Conservation (phyloP, 2,113 vertebrate species). For the Mesocricetus auratus region DNA sequence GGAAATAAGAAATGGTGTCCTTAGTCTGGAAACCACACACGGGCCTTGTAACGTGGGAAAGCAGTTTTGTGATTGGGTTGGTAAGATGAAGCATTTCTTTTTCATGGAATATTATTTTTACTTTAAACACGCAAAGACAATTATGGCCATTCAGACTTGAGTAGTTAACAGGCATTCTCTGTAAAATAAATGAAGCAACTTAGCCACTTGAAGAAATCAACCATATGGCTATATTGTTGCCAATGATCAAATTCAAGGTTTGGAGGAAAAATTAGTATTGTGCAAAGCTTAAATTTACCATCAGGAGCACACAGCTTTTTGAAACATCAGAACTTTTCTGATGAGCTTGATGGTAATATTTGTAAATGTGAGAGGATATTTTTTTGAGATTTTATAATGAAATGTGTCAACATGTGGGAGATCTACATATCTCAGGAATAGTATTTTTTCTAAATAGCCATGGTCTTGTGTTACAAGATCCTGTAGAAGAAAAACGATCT, state of each 20-base stretch:
- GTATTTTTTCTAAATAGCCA: neutral
- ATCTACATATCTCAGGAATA: neutral
- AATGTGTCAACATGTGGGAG: neutral
- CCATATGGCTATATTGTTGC: neutral
- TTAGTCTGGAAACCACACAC: neutral
- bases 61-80: neutral
- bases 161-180: constrained; percentile 20
- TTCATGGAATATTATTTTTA: neutral
- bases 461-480: neutral
- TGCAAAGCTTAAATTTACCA: neutral
- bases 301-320: neutral
- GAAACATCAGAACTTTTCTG: neutral
- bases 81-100: neutral
- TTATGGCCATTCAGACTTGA: neutral
- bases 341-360: constrained; percentile 20
- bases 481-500: neutral
- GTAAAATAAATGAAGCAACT: neutral
- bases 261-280: neutral
- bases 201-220: constrained; percentile 1
- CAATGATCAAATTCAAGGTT: constrained; percentile 4
- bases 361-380: neutral
- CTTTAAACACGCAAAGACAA: constrained; percentile 16
- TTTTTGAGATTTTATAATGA: constrained; percentile 23
- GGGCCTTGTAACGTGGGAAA: neutral
- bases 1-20: neutral